Evolutionary conservation across 2,888 invertebrate genomes (phyloP).

Genomic region (Gymnoscelis rufifasciata): DNA sequence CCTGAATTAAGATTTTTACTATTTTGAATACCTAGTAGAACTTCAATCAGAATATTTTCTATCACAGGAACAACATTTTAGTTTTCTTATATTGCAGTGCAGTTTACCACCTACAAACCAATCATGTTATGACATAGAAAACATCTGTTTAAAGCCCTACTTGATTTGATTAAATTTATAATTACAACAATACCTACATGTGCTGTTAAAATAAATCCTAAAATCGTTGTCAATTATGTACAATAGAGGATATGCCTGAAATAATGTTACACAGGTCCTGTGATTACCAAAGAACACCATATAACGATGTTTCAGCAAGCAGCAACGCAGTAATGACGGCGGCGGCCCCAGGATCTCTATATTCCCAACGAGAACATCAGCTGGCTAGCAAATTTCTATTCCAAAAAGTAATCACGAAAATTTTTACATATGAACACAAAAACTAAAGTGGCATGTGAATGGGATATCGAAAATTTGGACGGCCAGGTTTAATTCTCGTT

Average conservation of each 20-base stretch:
- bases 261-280: constrained; percentile 6
- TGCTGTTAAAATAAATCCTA: constrained; percentile 6
- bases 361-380: constrained; percentile 50
- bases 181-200: constrained; percentile 10
- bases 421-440: constrained; percentile 21
- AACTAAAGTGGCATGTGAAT: constrained; percentile 10
- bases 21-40: too few species aligned
- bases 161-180: constrained; percentile 5
- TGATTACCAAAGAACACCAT: constrained; percentile 1
- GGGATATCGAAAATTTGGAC: constrained; percentile 30
- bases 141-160: too few species aligned
- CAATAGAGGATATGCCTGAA: constrained; percentile 14
- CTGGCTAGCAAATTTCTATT: constrained; percentile 33
- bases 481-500: constrained; percentile 57
- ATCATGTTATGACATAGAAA: too few species aligned
- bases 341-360: constrained; percentile 43
- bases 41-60: too few species aligned
- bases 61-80: too few species aligned
- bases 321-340: constrained; percentile 42
- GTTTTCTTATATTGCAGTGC: too few species aligned
- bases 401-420: constrained; percentile 14
- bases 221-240: constrained; percentile 17
- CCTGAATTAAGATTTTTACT: constrained; percentile 12
- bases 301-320: constrained; percentile 18
- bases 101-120: too few species aligned